Percentiles rank a stretch among this genome's conserved stretches.
phyloP scores from a whole-genome alignment of 2,888 invertebrate genomes.

The Ochropleura leucogaster region DNA sequence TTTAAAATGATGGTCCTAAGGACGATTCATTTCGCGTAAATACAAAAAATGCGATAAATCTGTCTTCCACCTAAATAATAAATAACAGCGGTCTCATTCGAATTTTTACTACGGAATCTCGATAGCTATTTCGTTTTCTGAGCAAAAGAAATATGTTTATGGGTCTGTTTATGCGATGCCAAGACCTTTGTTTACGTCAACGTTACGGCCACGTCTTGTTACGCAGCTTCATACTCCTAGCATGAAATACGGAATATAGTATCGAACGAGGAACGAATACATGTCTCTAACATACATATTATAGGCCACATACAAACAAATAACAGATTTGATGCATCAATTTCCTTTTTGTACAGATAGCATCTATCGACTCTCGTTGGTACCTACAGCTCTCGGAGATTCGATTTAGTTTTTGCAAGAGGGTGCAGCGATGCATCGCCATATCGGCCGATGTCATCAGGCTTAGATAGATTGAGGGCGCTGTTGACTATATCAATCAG shows the following conservation, averaged over 20 bases:
- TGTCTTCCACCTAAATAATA: constrained; percentile 64
- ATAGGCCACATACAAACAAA: constrained; percentile 42
- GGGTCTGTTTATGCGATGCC: constrained; percentile 66
- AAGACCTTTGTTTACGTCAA: constrained; percentile 66
- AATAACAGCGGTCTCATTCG: constrained; percentile 66
- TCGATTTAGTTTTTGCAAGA: constrained; percentile 81
- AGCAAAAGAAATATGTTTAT: constrained; percentile 69
- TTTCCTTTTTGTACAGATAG: constrained; percentile 45
- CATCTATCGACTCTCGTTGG: constrained; percentile 46
- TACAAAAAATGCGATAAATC: constrained; percentile 63
- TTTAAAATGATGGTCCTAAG: constrained; percentile 34
- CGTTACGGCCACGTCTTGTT: constrained; percentile 57
- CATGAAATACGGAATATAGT: constrained; percentile 42
- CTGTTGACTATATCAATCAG: constrained; percentile 73
- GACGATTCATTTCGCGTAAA: constrained; percentile 36
- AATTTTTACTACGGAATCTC: constrained; percentile 67
- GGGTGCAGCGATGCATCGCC: constrained; percentile 76
- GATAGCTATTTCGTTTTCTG: constrained; percentile 66
- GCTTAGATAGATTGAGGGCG: constrained; percentile 73
- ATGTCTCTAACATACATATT: constrained; percentile 28
- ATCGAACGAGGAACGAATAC: constrained; percentile 47
- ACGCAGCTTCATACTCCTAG: constrained; percentile 40
- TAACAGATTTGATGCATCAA: constrained; percentile 40
- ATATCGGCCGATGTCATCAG: constrained; percentile 74
- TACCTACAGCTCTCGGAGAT: constrained; percentile 67